Conservation (phyloP, 2,888 invertebrate genomes). For the Hirtodrosophila trivittata region DNA sequence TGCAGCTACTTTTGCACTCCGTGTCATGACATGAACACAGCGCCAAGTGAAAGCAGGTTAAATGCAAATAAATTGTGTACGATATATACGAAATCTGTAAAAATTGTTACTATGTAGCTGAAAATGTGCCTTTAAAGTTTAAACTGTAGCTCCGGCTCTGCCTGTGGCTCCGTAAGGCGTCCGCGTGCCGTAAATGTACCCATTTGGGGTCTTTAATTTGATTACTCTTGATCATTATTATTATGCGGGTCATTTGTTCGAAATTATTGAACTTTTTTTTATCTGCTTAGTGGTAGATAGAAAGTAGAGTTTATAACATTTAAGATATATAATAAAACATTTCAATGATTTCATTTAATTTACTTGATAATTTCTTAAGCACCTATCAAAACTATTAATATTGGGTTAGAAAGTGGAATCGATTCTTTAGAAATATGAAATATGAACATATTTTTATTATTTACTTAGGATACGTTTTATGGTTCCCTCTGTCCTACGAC, state of each 20-base stretch:
- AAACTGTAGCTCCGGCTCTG: slow-evolving; percentile 2
- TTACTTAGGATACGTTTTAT: slow-evolving; percentile 1
- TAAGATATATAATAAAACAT: neutral
- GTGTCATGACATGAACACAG: slow-evolving; percentile 64
- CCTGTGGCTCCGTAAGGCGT: neutral
- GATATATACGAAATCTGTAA: slow-evolving; percentile 12
- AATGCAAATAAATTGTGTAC: slow-evolving; percentile 78
- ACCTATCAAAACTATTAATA: too few relatives aligned
- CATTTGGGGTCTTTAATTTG: slow-evolving; percentile 57
- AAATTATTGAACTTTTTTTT: slow-evolving; percentile 13
- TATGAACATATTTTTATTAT: neutral
- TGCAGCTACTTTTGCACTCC: slow-evolving; percentile 44
- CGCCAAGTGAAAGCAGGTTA: slow-evolving; percentile 81
- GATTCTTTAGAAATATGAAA: too few relatives aligned
- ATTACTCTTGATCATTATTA: slow-evolving; percentile 65
- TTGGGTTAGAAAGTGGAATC: too few relatives aligned
- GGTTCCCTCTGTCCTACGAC: neutral
- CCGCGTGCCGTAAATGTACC: slow-evolving; percentile 29
- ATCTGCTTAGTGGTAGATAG: slow-evolving; percentile 22
- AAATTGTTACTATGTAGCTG: neutral
- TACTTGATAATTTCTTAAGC: neutral
- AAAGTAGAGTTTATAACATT: slow-evolving; percentile 32
- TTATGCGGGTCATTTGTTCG: slow-evolving; percentile 52
- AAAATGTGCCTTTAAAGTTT: slow-evolving; percentile 6
- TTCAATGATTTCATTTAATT: slow-evolving; percentile 1